These are phyloP conservation scores for Myotis lucifugus DNA, from an alignment of 2,113 vertebrate genomes.

Conservation along the genomic window DNA sequence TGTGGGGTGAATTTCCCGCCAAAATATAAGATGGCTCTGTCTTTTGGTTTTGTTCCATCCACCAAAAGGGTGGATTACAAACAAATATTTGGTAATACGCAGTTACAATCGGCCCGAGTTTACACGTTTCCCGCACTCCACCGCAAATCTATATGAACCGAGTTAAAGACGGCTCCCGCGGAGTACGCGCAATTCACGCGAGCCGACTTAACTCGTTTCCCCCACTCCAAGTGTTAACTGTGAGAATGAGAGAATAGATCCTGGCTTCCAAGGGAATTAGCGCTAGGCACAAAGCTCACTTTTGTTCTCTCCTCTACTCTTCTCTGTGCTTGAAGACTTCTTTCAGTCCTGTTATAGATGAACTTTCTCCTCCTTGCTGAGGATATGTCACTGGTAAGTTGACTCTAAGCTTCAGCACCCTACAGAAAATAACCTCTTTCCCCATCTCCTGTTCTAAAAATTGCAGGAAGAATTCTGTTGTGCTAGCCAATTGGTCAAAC, in stretches of 20 bases:
- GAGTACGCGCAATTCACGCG: no score
- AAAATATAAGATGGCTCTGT: no score
- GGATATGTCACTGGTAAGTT: neutral
- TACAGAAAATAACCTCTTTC: neutral
- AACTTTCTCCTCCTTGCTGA: neutral
- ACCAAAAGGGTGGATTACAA: no score
- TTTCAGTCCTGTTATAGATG: neutral
- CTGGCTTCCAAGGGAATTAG: neutral
- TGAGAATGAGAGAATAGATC: neutral
- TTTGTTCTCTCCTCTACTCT: rapidly evolving
- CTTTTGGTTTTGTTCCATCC: no score
- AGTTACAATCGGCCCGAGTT: no score
- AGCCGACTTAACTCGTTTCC: no score
- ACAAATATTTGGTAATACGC: no score
- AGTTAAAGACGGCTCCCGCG: no score
- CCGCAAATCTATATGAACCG: no score
- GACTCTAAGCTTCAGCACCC: neutral
- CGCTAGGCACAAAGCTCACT: neutral
- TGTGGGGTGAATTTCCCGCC: no score
- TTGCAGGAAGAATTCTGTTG: neutral
- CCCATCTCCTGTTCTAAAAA: neutral
- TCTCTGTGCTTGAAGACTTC: neutral
- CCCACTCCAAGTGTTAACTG: no score
- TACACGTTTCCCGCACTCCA: no score
- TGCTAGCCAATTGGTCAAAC: neutral